These are phyloP conservation scores for Apantesis nais DNA, from an alignment of 2,888 invertebrate genomes.

Conservation along the genomic window DNA sequence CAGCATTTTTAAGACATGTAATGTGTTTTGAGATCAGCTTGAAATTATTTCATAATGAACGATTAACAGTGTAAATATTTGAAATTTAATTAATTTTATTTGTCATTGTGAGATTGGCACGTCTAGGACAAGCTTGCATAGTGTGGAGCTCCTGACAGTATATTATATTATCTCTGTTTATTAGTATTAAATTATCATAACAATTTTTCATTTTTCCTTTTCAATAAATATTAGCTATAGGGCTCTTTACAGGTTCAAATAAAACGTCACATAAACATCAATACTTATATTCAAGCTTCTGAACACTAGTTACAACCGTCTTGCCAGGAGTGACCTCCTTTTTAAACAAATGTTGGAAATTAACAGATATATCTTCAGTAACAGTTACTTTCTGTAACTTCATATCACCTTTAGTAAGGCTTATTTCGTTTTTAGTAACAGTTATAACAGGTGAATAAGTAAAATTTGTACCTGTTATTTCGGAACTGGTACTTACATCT, in stretches of 20 bases:
- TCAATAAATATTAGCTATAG: neutral
- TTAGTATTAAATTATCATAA: neutral
- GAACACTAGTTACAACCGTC: conserved; percentile 66
- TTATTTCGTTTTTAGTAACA: conserved; percentile 67
- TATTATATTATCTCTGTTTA: no score
- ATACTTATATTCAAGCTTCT: conserved; percentile 72
- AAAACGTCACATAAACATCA: conserved; percentile 43
- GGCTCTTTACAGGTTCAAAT: conserved; percentile 25
- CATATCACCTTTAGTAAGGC: conserved; percentile 67
- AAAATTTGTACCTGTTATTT: conserved; percentile 44
- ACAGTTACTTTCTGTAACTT: conserved; percentile 72
- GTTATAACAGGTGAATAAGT: conserved; percentile 66
- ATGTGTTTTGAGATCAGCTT: neutral
- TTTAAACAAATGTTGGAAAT: conserved; percentile 73
- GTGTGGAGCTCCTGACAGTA: no score
- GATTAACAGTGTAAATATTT: neutral
- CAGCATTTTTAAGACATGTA: neutral
- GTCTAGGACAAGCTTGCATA: no score
- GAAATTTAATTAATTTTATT: neutral
- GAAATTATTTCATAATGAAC: no score
- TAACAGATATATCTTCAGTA: conserved; percentile 72
- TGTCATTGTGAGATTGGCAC: no score
- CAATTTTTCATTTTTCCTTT: neutral
- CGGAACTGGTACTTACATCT: conserved; percentile 29
- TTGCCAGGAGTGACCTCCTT: conserved; percentile 66